Evolutionary conservation across 1,140 invertebrate genomes (phyloP).

Genomic region (Portunus trituberculatus): DNA sequence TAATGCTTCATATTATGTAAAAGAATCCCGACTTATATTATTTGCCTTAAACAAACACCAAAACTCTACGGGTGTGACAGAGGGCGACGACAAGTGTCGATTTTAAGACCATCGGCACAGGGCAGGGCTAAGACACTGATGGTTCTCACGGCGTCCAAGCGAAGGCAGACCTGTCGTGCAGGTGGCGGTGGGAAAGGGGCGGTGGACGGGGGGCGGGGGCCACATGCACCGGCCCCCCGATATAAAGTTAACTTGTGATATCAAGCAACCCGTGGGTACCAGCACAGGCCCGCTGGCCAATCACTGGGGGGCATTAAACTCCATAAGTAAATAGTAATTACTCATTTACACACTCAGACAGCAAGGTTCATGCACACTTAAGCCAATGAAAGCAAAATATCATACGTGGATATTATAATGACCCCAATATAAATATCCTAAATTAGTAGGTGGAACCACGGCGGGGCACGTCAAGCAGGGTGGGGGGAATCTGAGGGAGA

Average conservation of each 20-base stretch:
- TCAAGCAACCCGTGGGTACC: background rate
- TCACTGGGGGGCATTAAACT: background rate
- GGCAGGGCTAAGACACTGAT: constrained; percentile 46
- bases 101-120: constrained; percentile 55
- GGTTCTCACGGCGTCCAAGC: constrained; percentile 23
- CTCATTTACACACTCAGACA: background rate
- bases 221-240: constrained; percentile 17
- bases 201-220: constrained; percentile 48
- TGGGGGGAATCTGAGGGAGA: no score
- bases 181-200: constrained; percentile 56
- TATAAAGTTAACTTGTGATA: constrained; percentile 40
- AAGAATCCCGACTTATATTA: background rate
- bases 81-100: background rate
- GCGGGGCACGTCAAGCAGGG: background rate
- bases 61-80: background rate
- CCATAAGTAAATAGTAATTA: background rate
- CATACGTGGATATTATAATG: no score
- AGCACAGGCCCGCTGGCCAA: background rate
- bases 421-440: background rate
- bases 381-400: background rate
- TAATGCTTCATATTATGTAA: background rate
- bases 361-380: background rate
- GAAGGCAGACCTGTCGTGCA: constrained; percentile 52
- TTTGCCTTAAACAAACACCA: background rate
- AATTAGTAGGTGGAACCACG: background rate